These are phyloP conservation scores for Watersipora subatra DNA, from an alignment of 1,140 invertebrate genomes.

Conservation along the genomic window DNA sequence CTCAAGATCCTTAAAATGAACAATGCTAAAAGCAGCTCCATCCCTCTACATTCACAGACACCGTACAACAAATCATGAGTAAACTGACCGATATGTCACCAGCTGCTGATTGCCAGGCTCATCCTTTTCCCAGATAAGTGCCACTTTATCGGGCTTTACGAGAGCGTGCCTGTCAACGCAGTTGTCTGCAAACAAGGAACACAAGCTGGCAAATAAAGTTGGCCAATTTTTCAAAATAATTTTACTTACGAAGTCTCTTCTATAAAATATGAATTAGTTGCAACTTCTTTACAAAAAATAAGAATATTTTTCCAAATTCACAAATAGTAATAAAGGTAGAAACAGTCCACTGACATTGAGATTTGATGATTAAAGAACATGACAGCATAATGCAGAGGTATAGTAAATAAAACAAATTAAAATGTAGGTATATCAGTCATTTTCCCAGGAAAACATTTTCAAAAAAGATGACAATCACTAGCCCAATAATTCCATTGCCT, in stretches of 20 bases:
- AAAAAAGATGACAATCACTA: too few species aligned
- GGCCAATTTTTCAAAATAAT: neutral
- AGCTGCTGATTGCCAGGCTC: constrained; percentile 41
- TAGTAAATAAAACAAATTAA: too few species aligned
- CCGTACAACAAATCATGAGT: too few species aligned
- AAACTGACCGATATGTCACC: constrained; percentile 40
- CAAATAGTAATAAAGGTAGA: neutral
- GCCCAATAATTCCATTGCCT: too few species aligned
- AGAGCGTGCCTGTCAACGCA: constrained; percentile 45
- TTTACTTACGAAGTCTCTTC: neutral
- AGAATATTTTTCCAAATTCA: neutral
- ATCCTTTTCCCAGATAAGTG: constrained; percentile 48
- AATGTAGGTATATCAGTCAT: too few species aligned
- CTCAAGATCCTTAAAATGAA: too few species aligned
- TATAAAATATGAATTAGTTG: neutral
- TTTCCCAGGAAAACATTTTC: too few species aligned
- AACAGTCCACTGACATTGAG: neutral
- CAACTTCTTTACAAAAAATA: neutral
- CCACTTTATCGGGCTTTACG: constrained; percentile 34
- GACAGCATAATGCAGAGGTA: too few species aligned
- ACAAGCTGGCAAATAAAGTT: constrained; percentile 5
- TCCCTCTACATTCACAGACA: too few species aligned
- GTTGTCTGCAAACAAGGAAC: constrained; percentile 36
- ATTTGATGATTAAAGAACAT: neutral
- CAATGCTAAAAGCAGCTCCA: too few species aligned